These are phyloP conservation scores for Smittia aterrima DNA, from an alignment of 2,888 invertebrate genomes.

Conservation along the genomic window DNA sequence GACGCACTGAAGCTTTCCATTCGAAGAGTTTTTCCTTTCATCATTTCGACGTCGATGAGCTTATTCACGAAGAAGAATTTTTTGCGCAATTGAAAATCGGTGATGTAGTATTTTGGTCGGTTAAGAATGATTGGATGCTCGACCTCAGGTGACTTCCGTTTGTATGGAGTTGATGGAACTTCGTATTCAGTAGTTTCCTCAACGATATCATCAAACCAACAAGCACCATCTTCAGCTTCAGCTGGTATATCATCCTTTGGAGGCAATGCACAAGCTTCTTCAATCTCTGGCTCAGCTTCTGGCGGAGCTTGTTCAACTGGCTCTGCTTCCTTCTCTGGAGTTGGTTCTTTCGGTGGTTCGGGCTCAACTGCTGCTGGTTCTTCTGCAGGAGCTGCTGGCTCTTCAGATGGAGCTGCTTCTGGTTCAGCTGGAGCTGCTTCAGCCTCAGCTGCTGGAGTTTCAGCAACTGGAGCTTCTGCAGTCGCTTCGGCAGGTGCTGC, in stretches of 20 bases:
- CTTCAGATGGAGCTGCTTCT: background rate
- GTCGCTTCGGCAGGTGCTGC: background rate
- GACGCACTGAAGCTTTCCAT: slow-evolving; percentile 17
- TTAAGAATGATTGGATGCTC: background rate
- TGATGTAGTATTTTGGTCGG: slow-evolving; percentile 28
- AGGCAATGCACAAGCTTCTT: background rate
- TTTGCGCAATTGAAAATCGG: slow-evolving; percentile 20
- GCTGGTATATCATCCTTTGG: background rate
- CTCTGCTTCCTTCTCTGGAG: background rate
- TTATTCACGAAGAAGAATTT: slow-evolving; percentile 37
- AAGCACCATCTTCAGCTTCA: background rate
- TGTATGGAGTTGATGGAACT: background rate
- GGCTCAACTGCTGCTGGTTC: background rate
- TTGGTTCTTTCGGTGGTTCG: background rate
- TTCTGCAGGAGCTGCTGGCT: background rate
- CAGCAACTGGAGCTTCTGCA: background rate
- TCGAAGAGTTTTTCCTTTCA: slow-evolving; percentile 27
- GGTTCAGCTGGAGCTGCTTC: background rate
- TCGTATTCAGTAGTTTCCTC: background rate
- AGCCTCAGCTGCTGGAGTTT: background rate
- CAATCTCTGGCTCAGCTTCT: background rate
- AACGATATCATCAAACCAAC: background rate
- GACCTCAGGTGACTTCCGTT: background rate
- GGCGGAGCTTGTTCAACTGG: background rate
- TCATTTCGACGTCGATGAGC: slow-evolving; percentile 18